Percentiles rank a stretch among this genome's conserved stretches.
Conservation (phyloP, 2,797 vertebrate species). For the Spinus olivaceus region DNA sequence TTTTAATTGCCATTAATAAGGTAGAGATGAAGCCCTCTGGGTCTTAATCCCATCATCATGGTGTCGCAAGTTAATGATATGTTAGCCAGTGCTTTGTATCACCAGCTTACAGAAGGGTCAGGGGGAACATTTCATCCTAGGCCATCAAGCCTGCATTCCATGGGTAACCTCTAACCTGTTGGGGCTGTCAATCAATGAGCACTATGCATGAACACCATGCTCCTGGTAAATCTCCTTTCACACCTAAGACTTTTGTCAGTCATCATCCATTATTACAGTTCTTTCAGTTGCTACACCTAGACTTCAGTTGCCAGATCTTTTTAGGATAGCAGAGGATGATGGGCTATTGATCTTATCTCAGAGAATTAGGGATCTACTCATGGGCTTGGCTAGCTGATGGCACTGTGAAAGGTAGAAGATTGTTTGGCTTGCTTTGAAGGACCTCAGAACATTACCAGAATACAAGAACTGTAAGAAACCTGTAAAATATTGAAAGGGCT, state of each 20-base stretch:
- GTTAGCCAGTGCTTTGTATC: slow-evolving; percentile 55
- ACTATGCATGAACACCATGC: background rate
- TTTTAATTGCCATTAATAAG: slow-evolving; percentile 73
- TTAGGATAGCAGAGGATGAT: background rate
- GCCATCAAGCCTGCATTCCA: slow-evolving; percentile 49
- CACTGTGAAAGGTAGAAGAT: background rate
- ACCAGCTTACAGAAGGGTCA: slow-evolving; percentile 50
- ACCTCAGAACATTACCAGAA: slow-evolving; percentile 19
- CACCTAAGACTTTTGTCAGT: slow-evolving; percentile 55
- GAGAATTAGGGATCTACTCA: slow-evolving; percentile 7
- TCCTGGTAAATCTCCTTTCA: slow-evolving; percentile 45
- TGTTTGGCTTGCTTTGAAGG: slow-evolving; percentile 37
- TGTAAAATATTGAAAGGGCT: background rate
- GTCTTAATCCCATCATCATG: slow-evolving; percentile 56
- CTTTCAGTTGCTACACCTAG: slow-evolving; percentile 14
- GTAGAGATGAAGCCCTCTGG: slow-evolving; percentile 60
- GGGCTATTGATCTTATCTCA: slow-evolving; percentile 9
- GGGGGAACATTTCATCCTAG: slow-evolving; percentile 51
- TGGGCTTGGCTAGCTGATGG: background rate
- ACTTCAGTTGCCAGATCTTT: slow-evolving; percentile 16
- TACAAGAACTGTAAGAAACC: background rate
- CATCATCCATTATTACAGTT: slow-evolving; percentile 37
- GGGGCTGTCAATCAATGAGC: slow-evolving; percentile 61
- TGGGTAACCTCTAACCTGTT: slow-evolving; percentile 42
- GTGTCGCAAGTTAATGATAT: slow-evolving; percentile 66